Evolutionary conservation across 2,888 invertebrate species (phyloP).

Genomic region (Cheilosia urbana): DNA sequence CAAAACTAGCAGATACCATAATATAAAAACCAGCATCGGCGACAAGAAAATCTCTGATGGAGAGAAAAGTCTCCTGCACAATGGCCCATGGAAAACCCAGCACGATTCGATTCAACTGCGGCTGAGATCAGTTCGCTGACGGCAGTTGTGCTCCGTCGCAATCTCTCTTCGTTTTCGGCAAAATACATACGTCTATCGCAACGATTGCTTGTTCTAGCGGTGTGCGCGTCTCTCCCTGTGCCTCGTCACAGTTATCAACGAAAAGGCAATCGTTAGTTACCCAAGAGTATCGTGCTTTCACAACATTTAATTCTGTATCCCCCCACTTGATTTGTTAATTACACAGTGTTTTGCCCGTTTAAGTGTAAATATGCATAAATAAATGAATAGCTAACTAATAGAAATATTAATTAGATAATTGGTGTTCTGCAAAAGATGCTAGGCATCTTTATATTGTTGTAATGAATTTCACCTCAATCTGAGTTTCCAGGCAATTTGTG

Average conservation of each 20-base stretch:
- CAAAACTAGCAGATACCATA: constrained; percentile 25
- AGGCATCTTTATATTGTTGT: neutral
- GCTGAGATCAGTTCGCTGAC: constrained; percentile 58
- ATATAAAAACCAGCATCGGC: constrained; percentile 13
- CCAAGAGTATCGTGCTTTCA: constrained; percentile 31
- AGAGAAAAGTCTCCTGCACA: constrained; percentile 70
- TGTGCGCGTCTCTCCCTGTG: constrained; percentile 13
- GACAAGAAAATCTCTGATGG: constrained; percentile 32
- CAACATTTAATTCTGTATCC: constrained; percentile 23
- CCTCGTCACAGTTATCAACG: constrained; percentile 4
- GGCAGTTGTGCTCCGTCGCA: constrained; percentile 61
- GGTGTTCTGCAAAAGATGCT: neutral
- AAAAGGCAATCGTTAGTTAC: constrained; percentile 24
- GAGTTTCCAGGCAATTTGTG: constrained; percentile 35
- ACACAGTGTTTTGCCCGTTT: constrained; percentile 26
- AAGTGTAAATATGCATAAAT: constrained; percentile 47
- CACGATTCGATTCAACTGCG: constrained; percentile 39
- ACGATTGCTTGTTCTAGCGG: constrained; percentile 34
- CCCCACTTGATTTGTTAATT: constrained; percentile 25
- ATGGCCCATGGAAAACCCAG: constrained; percentile 65
- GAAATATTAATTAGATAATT: constrained; percentile 21
- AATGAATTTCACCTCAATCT: constrained; percentile 27
- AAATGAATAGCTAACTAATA: constrained; percentile 2
- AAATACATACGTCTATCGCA: constrained; percentile 6
- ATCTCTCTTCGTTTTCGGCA: constrained; percentile 46